Conservation (phyloP, 1,140 invertebrate genomes). For the Wasmannia auropunctata region DNA sequence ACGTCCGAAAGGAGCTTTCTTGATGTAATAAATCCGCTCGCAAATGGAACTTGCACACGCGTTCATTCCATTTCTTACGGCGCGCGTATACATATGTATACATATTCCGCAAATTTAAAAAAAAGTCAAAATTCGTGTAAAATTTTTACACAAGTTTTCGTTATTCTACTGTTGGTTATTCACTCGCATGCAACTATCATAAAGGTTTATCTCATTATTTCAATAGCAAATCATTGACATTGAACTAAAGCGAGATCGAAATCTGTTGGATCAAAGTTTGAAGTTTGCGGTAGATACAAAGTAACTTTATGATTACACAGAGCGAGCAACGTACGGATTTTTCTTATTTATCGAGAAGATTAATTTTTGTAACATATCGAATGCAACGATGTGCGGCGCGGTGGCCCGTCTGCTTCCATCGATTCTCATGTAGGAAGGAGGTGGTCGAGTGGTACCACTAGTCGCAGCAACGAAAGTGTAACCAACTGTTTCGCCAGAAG, state of each 20-base stretch:
- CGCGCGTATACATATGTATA: no score
- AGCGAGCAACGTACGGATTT: not conserved
- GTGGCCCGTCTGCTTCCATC: not conserved
- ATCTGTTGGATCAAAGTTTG: not conserved
- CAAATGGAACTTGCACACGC: not conserved
- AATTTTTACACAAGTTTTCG: not conserved
- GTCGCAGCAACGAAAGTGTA: constrained; percentile 82
- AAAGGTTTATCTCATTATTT: not conserved
- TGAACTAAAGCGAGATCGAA: not conserved
- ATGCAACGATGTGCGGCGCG: not conserved
- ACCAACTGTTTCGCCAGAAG: constrained; percentile 71
- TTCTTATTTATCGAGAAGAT: not conserved
- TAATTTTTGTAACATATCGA: not conserved
- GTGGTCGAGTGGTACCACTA: constrained; percentile 77
- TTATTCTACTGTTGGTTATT: no score
- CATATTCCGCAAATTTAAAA: not conserved
- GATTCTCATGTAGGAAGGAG: constrained; percentile 70
- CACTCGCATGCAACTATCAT: not conserved
- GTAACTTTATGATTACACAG: not conserved
- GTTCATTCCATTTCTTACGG: not conserved
- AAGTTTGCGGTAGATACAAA: not conserved
- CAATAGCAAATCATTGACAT: not conserved
- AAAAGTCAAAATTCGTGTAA: not conserved
- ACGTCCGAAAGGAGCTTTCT: not conserved
- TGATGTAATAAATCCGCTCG: not conserved